phyloP scores from a whole-genome alignment of 64 coral and sea anemone species.

The Montipora efflorescens region DNA sequence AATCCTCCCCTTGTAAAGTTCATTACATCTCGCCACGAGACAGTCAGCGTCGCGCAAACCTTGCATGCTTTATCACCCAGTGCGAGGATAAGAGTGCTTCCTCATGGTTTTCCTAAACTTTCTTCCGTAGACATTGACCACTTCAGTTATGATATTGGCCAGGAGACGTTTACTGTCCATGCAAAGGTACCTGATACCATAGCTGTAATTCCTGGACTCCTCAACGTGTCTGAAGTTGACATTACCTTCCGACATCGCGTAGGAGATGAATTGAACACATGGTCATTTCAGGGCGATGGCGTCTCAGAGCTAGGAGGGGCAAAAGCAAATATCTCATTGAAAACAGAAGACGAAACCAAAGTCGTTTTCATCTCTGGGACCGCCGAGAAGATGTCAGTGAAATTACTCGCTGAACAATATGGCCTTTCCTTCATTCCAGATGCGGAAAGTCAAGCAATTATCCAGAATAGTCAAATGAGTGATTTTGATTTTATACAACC shows the following conservation, averaged over 20 bases:
- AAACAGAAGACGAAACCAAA: conserved; percentile 75
- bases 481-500: conserved; percentile 91
- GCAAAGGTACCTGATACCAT: conserved; percentile 67
- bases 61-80: conserved; percentile 81
- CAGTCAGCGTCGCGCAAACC: conserved; percentile 77
- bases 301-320: conserved; percentile 70
- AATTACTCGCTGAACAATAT: conserved; percentile 73
- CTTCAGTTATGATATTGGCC: conserved; percentile 90
- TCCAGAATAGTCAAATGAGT: conserved; percentile 94
- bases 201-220: conserved; percentile 69
- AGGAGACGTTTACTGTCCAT: conserved; percentile 82
- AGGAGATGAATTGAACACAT: conserved; percentile 86
- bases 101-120: conserved; percentile 76
- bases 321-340: conserved; percentile 70
- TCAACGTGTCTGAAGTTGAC: conserved; percentile 69
- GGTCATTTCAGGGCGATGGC: conserved; percentile 73
- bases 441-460: conserved; percentile 75
- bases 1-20: conserved; percentile 77
- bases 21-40: conserved; percentile 84
- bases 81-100: conserved; percentile 71
- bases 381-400: conserved; percentile 71
- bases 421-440: conserved; percentile 82
- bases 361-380: conserved; percentile 74
- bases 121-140: conserved; percentile 73
- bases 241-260: conserved; percentile 82